Evolutionary conservation across 2,797 vertebrate species (phyloP), one percentile per base, ranked within the genome.

Genomic region (Podarcis siculus): DNA sequence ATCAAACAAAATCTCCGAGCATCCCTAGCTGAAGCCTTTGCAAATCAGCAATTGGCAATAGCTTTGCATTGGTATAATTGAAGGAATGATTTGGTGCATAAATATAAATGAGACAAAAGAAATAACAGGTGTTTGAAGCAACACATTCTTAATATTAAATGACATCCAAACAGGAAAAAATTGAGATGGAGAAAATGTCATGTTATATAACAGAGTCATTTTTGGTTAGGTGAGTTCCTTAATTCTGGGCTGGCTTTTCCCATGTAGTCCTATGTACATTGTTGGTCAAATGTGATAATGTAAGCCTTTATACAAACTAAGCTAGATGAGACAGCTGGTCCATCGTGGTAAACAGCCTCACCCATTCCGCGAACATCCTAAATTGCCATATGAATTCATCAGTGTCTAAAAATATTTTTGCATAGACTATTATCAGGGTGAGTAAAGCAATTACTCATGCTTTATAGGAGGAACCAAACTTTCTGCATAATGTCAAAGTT

Each of bases 351-450:
- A 94, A 42, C 25, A 1, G 0, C 61, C 69, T 89, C 73, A 82
- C 80, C 42, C 78, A 89, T 67, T 64, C 75, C 83, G 61, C 25
- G 66, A 19, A 32, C 45, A 61, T 76, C 80, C 84, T 79, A 30
- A 87, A 90, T 90, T 85, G 66, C 83, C 85, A 77, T 84, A 88
- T 89, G 89, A 92, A 92, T 92, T 73, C 75, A 89, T 91, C 81
- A 23, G 10, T 61, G 91, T 91, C 95, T 94, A 91, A 91, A 95
- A 94, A 94, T 90, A 95, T 87, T 89, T 87, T 89, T 85, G 93
- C 89, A 92, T 93, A 71, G 66, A 89, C 84, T 82, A 86, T 82
- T 87, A 90, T 90, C 7, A 3, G 77, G 75, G 85, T 86, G 27
- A 88, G 71, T 81, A 91, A 69, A 69, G 8, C 45, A 91, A 88